Base-by-base conservation (phyloP, 2,888 invertebrate species). In the Eilema caniola region DNA sequence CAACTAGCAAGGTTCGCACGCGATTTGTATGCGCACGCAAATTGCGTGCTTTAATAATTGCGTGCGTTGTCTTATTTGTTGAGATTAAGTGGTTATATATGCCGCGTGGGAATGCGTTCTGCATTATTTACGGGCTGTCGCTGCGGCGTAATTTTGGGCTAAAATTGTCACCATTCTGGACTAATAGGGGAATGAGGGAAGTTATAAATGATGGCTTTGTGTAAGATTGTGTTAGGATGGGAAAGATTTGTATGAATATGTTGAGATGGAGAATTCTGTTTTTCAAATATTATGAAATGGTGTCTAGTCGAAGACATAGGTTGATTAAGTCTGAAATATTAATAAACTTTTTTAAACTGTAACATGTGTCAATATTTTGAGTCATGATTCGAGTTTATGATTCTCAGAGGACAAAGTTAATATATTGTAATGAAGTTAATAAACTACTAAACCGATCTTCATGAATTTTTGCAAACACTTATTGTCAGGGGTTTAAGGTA, bases 61-160 rank as follows among this genome's bases (percentile, higher is more conserved):
- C 76, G 73, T 80, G 84, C 79, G 83, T 82, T 87, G 87, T 88
- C 87, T 88, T 88, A 88, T 88, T 87, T 82, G 74, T n/a, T 77
- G 82, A 84, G 85, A 87, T 87, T 81, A 87, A 87, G 87, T 80
- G 83, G 82, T 80, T 74, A 76, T 81, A 59, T 57, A 71, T 82
- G 83, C 80, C 77, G 76, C 71, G 83, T 75, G 65, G 83, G 83
- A 82, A 85, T 87, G 83, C 78, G 63, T 75, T 75, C 70, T 25
- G 70, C 69, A 86, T 84, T 82, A 85, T 85, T 82, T 83, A 83
- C 83, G 78, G 76, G 72, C 70, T 80, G 82, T 80, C 82, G 71
- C 74, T 83, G 71, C 72, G 80, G 76, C 65, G 73, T 73, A 76
- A 79, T 79, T 76, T 75, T 31, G 74, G n/a, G 73, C 73, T 76